phyloP scores from a whole-genome alignment of 2,797 vertebrate species.

The Centroberyx gerrardi region DNA sequence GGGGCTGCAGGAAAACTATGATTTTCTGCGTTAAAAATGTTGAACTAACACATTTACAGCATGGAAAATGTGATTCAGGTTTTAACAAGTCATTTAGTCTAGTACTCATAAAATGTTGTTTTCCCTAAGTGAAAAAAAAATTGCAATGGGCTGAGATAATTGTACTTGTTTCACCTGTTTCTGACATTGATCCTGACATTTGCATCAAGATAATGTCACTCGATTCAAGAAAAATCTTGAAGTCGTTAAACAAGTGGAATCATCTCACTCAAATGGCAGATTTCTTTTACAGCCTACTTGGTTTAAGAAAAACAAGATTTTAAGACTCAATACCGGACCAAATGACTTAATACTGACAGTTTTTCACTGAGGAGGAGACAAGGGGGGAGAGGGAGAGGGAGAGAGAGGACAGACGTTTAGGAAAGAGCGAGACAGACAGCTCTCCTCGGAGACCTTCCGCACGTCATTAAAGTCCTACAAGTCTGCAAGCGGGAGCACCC shows the following conservation, averaged over 20 bases:
- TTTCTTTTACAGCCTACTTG: not conserved
- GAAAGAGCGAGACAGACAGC: slow-evolving; percentile 36
- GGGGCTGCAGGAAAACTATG: too few relatives aligned
- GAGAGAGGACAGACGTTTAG: slow-evolving; percentile 42
- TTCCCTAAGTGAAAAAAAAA: too few relatives aligned
- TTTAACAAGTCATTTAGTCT: too few relatives aligned
- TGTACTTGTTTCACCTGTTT: too few relatives aligned
- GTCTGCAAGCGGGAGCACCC: not conserved
- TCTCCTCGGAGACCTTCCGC: slow-evolving; percentile 46
- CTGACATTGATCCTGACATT: too few relatives aligned
- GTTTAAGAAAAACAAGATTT: slow-evolving; percentile 18
- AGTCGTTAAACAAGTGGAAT: not conserved
- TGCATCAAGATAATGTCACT: not conserved
- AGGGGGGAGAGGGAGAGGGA: slow-evolving; percentile 15
- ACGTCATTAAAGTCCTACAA: slow-evolving; percentile 47
- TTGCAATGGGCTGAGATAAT: too few relatives aligned
- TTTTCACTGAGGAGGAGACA: slow-evolving; percentile 30
- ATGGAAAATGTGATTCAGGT: too few relatives aligned
- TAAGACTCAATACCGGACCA: slow-evolving; percentile 8
- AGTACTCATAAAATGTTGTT: too few relatives aligned
- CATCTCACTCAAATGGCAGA: not conserved
- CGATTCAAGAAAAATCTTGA: not conserved
- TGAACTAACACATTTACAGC: too few relatives aligned
- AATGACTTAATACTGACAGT: slow-evolving; percentile 57
- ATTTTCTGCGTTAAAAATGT: too few relatives aligned